Base-by-base conservation (phyloP, 1,140 invertebrate genomes). In the Cecropterus lyciades region DNA sequence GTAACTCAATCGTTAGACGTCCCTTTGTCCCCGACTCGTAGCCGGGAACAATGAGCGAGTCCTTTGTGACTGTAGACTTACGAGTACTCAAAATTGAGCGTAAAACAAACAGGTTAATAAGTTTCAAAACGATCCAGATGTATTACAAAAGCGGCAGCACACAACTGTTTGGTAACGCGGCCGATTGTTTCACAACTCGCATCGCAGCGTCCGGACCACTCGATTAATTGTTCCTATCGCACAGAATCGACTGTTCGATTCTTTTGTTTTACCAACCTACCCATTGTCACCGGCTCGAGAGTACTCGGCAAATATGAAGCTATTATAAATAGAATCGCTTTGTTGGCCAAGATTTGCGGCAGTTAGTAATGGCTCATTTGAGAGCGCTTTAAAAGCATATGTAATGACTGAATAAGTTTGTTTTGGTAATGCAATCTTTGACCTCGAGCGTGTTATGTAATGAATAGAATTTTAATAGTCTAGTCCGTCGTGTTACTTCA, bases 51-150 rank as follows among this genome's bases (percentile, higher is more conserved):
- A 87, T 80, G 74, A 77, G 63, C 77, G 77, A 66, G 79, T 87
- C 80, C 84, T 88, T 86, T 85, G 72, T 79, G 67, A 75, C 83
- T 87, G 81, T 80, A 82, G 81, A 85, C 72, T 79, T 53, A 65
- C 67, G 69, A 72, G 73, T 76, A 80, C 83, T 69, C 67, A 82
- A 73, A 79, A 82, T 83, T 80, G 78, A 79, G 79, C 77, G 79
- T 78, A 86, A 86, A 87, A 89, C 79, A 88, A 91, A 89, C 85
- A 89, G 84, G 86, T 89, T 89, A 90, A 89, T 91, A 89, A 82
- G 85, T 92, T 92, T 88, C 87, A 88, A 90, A 92, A 92, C 89
- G 86, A 89, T 90, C 86, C 87, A 92, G 85, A 91, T 91, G 88
- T 85, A 86, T 90, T 90, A 85, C 87, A 85, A 89, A 89, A 92